Conservation (phyloP, 2,797 vertebrate genomes). For the Nasua narica region DNA sequence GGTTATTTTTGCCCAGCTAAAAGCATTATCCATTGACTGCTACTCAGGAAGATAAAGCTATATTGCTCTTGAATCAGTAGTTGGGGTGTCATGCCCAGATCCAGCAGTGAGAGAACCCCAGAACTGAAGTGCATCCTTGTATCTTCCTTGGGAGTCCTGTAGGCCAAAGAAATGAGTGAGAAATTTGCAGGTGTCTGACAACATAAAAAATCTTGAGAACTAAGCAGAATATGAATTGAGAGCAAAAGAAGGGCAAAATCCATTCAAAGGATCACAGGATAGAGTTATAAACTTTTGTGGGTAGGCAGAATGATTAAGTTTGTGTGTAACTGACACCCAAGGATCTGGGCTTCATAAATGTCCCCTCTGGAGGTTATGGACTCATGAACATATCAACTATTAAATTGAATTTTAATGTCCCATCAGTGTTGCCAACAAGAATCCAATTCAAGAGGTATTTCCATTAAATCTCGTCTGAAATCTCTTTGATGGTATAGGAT, state of each 20-base stretch:
- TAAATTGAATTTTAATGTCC: background rate
- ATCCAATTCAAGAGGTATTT: background rate
- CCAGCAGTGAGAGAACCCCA: background rate
- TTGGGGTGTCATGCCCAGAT: background rate
- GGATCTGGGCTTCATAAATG: background rate
- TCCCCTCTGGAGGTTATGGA: background rate
- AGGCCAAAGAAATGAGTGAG: background rate
- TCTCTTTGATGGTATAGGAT: background rate
- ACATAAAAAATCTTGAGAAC: background rate
- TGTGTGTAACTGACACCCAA: background rate
- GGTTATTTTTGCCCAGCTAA: background rate
- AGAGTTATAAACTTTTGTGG: background rate
- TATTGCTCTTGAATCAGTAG: background rate
- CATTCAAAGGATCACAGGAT: background rate
- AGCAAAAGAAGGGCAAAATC: background rate
- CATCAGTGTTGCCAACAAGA: background rate
- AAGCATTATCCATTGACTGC: background rate
- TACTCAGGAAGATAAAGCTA: background rate
- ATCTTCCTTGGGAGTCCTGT: background rate
- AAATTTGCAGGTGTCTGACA: background rate
- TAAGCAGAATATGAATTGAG: background rate
- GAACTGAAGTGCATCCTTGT: background rate
- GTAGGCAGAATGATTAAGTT: background rate
- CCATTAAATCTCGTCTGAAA: background rate
- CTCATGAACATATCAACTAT: background rate